Conservation (phyloP, 1,140 invertebrate genomes). For the Hycleus phaleratus region DNA sequence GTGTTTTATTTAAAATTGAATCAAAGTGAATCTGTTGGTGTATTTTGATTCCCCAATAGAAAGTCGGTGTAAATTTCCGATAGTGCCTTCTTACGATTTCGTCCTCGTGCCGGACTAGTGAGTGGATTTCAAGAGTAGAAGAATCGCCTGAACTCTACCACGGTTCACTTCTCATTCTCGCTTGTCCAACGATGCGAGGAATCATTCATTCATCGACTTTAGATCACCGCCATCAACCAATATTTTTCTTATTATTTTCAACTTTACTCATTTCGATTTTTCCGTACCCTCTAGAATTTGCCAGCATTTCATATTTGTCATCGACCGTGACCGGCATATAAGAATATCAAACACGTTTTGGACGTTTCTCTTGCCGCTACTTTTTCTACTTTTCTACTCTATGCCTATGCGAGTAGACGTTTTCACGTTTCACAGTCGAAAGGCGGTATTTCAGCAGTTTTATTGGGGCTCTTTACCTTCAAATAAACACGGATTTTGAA, state of each 20-base stretch:
- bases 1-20: no score
- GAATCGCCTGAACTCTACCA: no score
- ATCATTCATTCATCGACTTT: slow-evolving; percentile 18
- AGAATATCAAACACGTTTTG: slow-evolving; percentile 8
- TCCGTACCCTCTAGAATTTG: background rate
- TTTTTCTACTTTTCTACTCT: no score
- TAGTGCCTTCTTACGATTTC: no score
- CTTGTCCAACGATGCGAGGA: slow-evolving; percentile 12
- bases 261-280: slow-evolving; percentile 1
- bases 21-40: no score
- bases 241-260: no score
- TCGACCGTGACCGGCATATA: slow-evolving; percentile 18
- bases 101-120: no score
- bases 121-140: no score
- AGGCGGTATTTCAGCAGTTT: slow-evolving; percentile 1
- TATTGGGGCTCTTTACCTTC: slow-evolving; percentile 15
- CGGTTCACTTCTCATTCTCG: no score
- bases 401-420: background rate
- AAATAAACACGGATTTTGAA: slow-evolving; percentile 16
- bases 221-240: background rate
- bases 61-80: no score
- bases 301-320: slow-evolving; percentile 19
- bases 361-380: background rate
- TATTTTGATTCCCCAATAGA: no score
- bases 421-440: slow-evolving; percentile 9